These are phyloP conservation scores for Prosopocoilus inquinatus DNA, from an alignment of 2,888 invertebrate species.

Conservation along the genomic window DNA sequence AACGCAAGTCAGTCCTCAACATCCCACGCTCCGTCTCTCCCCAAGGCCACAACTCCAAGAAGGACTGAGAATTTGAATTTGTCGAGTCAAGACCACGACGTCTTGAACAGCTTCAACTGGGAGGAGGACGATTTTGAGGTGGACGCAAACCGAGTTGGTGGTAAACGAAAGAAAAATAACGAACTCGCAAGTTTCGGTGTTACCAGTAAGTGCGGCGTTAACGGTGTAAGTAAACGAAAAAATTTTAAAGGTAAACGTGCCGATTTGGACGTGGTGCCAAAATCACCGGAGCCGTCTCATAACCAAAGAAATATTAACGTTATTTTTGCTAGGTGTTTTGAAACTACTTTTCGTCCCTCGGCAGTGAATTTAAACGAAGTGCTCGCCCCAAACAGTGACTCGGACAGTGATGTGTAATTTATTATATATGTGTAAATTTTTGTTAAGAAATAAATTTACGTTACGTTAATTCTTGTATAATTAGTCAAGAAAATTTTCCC, in stretches of 20 bases:
- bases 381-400: slow-evolving; percentile 71
- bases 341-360: slow-evolving; percentile 66
- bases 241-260: neutral
- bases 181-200: neutral
- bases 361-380: slow-evolving; percentile 57
- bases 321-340: slow-evolving; percentile 72
- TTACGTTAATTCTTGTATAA: neutral
- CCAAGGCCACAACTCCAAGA: slow-evolving; percentile 46
- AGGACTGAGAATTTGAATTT: slow-evolving; percentile 22
- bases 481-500: neutral
- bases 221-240: neutral
- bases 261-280: slow-evolving; percentile 55
- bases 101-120: slow-evolving; percentile 36
- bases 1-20: slow-evolving; percentile 46
- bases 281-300: slow-evolving; percentile 60
- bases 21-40: slow-evolving; percentile 34
- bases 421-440: neutral
- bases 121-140: slow-evolving; percentile 35
- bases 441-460: neutral
- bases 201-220: neutral
- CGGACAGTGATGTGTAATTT: slow-evolving; percentile 30
- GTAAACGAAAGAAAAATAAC: slow-evolving; percentile 7
- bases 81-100: slow-evolving; percentile 35
- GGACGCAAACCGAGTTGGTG: slow-evolving; percentile 14
- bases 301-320: slow-evolving; percentile 57